Base-by-base conservation (phyloP, 2,888 invertebrate genomes). In the Drosophila kokeensis region DNA sequence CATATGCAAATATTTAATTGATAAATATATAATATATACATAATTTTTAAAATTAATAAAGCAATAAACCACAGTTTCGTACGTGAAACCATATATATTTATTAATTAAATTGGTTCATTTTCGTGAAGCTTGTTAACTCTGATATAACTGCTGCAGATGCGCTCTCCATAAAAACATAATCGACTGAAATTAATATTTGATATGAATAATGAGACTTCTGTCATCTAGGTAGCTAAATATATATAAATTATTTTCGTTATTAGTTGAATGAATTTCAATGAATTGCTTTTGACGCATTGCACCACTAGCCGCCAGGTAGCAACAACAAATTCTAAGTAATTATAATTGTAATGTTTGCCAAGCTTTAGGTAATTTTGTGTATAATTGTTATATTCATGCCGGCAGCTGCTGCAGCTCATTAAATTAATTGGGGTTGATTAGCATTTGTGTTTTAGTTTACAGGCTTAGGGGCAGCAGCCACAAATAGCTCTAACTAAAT, bases 41-140 rank as follows among this genome's bases (percentile, higher is more conserved):
- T 29, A 36, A 30, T 61, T 24, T 42, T 40, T 55, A 29, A n/a
- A 62, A 70, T 67, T 38, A 74, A 50, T 65, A 32, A 42, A 27
- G 15, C 13, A 49, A n/a, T 58, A 38, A 42, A 53, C n/a, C 11
- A 11, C 3, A 18, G 21, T 21, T 11, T 18, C 24, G 32, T 29
- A 27, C 4, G 36, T 42, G 21, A 40, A 36, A 29, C 27, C 15
- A 68, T 32, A 13, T 38, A 38, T 11, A n/a, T n/a, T 42, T n/a
- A 54, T 30, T 62, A 74, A 65, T 42, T 59, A 29, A 40, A 50
- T 62, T 59, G 34, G 30, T 57, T 66, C 8, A 40, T 48, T 36
- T 48, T 54, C 13, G 54, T 55, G 32, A 50, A 48, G n/a, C 40
- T 36, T 15, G 5, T 57, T 18, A 45, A 42, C 11, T 13, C 7